Evolutionary conservation across 2,888 invertebrate genomes (phyloP).

Genomic region (Aleiodes alternator): DNA sequence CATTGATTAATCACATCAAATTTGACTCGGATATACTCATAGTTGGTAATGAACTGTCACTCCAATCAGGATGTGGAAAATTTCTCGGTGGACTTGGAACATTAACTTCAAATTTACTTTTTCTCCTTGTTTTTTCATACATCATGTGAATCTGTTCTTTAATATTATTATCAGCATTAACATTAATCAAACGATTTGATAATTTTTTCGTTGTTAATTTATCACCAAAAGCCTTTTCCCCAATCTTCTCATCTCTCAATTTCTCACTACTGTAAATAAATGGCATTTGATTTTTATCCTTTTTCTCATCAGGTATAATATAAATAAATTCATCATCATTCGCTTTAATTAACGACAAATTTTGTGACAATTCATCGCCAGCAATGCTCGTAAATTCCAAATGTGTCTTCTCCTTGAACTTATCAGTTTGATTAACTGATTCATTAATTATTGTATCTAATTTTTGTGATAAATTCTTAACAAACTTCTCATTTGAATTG

Average conservation of each 20-base stretch:
- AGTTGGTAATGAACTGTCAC: slow-evolving; percentile 64
- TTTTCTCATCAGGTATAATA: slow-evolving; percentile 15
- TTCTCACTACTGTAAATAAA: background rate
- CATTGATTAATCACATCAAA: slow-evolving; percentile 41
- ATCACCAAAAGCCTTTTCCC: too few species aligned
- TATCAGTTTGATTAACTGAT: slow-evolving; percentile 46
- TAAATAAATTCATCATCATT: slow-evolving; percentile 28
- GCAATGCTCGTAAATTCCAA: slow-evolving; percentile 66
- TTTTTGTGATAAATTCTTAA: slow-evolving; percentile 1
- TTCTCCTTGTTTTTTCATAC: slow-evolving; percentile 61
- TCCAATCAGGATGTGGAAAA: slow-evolving; percentile 65
- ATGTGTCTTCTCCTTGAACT: slow-evolving; percentile 57
- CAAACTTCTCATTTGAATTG: background rate
- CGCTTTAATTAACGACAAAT: slow-evolving; percentile 31
- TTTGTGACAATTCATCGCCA: slow-evolving; percentile 62
- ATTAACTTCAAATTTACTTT: slow-evolving; percentile 60
- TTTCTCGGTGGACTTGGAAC: slow-evolving; percentile 64
- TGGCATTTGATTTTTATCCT: background rate
- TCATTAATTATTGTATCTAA: slow-evolving; percentile 46
- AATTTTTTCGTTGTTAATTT: too few species aligned
- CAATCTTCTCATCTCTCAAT: background rate
- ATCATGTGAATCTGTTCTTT: slow-evolving; percentile 62
- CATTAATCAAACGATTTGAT: background rate
- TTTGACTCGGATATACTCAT: slow-evolving; percentile 63
- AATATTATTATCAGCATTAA: slow-evolving; percentile 50